Conservation (phyloP, 2,113 vertebrate species). For the Sterna hirundo region DNA sequence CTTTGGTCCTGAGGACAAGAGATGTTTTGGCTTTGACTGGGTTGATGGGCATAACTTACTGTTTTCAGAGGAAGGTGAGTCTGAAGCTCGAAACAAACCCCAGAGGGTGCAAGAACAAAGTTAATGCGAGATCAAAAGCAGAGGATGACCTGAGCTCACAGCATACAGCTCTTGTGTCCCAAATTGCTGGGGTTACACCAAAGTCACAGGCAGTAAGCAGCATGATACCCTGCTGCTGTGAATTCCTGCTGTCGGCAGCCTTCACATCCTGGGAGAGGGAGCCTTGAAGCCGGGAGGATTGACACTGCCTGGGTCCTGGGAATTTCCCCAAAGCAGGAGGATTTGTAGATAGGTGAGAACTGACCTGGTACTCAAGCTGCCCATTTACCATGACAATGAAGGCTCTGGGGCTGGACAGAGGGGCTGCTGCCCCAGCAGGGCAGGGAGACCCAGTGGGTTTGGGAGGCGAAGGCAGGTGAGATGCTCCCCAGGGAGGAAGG, state of each 20-base stretch:
- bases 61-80: neutral
- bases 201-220: neutral
- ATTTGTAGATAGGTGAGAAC: neutral
- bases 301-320: neutral
- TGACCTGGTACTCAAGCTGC: neutral
- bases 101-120: neutral
- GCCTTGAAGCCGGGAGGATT: neutral
- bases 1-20: neutral
- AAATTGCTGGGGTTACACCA: neutral
- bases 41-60: neutral
- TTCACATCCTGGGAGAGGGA: neutral
- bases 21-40: neutral
- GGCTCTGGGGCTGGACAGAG: neutral
- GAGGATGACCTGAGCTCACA: neutral
- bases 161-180: neutral
- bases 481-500: neutral
- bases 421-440: fast-evolving
- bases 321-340: neutral
- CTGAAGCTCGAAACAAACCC: neutral
- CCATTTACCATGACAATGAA: neutral
- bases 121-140: neutral
- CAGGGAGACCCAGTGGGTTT: neutral
- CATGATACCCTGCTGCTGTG: neutral
- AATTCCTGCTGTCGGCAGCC: neutral
- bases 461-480: neutral